Conservation (phyloP, 2,113 vertebrate genomes). For the Scalopus aquaticus region DNA sequence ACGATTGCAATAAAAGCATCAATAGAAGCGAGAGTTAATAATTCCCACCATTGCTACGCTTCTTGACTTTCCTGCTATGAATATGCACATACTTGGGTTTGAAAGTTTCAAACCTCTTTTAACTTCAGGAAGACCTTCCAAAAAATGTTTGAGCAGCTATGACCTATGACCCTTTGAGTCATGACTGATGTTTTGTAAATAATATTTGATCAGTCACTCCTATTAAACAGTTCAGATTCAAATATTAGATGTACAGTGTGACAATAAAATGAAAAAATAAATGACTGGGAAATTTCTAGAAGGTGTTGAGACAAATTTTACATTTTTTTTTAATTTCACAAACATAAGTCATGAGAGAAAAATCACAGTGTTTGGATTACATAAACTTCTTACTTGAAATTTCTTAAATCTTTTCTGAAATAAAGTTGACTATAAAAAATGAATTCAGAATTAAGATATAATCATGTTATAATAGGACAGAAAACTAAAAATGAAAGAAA, state of each 20-base stretch:
- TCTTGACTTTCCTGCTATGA: not conserved
- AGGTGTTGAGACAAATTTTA: not conserved
- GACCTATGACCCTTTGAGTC: not conserved
- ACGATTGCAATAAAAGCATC: not conserved
- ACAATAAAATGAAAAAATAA: conserved; percentile 41
- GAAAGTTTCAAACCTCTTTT: not conserved
- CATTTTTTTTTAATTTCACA: not conserved
- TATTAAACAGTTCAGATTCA: not conserved
- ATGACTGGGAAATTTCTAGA: not conserved
- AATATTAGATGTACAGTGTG: not conserved
- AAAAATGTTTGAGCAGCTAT: not conserved
- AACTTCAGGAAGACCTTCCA: not conserved
- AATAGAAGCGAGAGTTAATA: not conserved
- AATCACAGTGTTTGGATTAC: not conserved
- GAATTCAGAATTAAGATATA: not conserved
- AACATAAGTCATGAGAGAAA: not conserved
- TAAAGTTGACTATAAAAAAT: not conserved
- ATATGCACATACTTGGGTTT: not conserved
- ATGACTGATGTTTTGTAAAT: not conserved
- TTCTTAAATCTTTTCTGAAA: conserved; percentile 28
- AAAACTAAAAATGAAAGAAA: not conserved
- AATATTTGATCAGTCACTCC: not conserved
- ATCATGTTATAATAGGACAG: not conserved
- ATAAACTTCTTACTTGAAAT: not conserved
- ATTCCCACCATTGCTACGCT: rapidly evolving